Evolutionary conservation across 1,140 invertebrate species (phyloP).

Genomic region (Camponotus vicinus): DNA sequence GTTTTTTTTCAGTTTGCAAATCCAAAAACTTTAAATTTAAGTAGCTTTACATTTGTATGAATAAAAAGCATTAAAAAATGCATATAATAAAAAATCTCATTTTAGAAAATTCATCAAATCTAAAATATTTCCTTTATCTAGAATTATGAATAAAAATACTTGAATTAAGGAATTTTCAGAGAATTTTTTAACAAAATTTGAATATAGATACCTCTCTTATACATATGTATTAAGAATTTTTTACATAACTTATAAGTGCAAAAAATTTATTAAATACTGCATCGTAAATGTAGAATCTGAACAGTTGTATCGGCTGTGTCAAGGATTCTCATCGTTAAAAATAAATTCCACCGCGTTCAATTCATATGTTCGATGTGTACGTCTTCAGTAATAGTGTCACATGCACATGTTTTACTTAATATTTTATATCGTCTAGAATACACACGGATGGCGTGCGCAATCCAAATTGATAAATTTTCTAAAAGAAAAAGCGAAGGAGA

Average conservation of each 20-base stretch:
- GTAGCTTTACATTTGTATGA: too few species aligned
- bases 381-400: conserved; percentile 22
- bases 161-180: too few species aligned
- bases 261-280: not conserved
- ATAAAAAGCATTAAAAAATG: too few species aligned
- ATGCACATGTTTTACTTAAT: not conserved
- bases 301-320: not conserved
- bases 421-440: conserved; percentile 39
- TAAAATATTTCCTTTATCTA: too few species aligned
- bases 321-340: conserved; percentile 5
- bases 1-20: too few species aligned
- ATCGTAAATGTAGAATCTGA: not conserved
- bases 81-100: too few species aligned
- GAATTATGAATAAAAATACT: too few species aligned
- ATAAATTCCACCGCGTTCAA: not conserved
- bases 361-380: not conserved
- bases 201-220: too few species aligned
- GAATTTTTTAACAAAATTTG: too few species aligned
- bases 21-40: too few species aligned
- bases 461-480: conserved; percentile 68
- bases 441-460: conserved; percentile 47
- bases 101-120: too few species aligned
- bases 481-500: conserved; percentile 39
- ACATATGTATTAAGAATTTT: not conserved
- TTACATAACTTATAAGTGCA: conserved; percentile 4